Percentiles rank a stretch among this genome's conserved stretches.
phyloP scores from a whole-genome alignment of 2,113 vertebrate genomes.

The Acrocephalus arundinaceus region DNA sequence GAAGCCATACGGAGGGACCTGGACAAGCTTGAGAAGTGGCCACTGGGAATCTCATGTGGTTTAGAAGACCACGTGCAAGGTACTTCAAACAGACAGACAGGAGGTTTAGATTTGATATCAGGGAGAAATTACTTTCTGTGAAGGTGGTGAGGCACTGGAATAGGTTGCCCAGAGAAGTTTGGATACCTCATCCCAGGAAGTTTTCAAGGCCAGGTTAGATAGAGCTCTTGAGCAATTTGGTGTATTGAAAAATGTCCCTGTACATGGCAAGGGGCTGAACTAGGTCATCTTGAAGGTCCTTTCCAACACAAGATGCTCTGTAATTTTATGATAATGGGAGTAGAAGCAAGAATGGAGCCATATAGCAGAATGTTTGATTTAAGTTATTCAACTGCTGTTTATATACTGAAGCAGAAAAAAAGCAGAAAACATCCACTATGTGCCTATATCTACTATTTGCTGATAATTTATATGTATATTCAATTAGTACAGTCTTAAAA shows the following conservation, averaged over 20 bases:
- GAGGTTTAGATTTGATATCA: neutral
- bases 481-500: neutral
- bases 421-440: neutral
- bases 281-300: neutral
- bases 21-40: neutral
- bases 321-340: neutral
- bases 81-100: neutral
- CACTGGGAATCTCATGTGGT: neutral
- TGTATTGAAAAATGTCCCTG: fast-evolving
- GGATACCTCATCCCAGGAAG: neutral
- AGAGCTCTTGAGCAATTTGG: neutral
- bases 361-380: neutral
- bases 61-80: neutral
- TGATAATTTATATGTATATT: neutral
- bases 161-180: neutral
- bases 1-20: neutral
- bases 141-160: neutral
- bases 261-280: fast-evolving
- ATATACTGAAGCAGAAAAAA: neutral
- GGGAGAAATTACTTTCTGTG: neutral
- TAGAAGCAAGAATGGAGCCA: neutral
- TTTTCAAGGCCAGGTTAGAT: neutral
- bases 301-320: neutral
- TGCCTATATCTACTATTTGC: neutral
- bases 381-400: neutral